Conservation (phyloP, 2,888 invertebrate genomes). For the Campoplex capitator region DNA sequence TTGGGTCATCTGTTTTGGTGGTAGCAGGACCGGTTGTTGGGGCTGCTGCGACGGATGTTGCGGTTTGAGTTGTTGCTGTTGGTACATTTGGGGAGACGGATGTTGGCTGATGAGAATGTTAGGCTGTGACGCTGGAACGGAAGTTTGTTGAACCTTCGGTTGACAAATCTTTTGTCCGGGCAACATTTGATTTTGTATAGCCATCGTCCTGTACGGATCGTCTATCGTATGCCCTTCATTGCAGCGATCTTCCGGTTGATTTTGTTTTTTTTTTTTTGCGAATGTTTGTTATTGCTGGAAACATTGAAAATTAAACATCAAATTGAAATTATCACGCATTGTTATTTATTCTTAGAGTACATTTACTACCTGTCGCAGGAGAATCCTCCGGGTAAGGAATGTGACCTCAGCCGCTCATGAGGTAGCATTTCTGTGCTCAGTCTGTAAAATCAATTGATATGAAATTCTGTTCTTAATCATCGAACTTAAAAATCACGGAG, state of each 20-base stretch:
- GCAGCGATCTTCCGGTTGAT: no score
- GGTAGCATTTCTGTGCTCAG: no score
- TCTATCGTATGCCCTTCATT: conserved; percentile 75
- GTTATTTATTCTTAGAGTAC: no score
- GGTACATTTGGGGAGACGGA: conserved; percentile 81
- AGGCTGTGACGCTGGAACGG: conserved; percentile 76
- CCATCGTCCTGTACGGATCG: conserved; percentile 76
- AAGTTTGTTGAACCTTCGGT: conserved; percentile 75
- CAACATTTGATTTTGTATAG: conserved; percentile 78
- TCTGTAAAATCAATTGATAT: no score
- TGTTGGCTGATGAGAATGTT: conserved; percentile 79
- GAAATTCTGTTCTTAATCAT: conserved; percentile 42
- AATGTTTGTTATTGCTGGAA: no score
- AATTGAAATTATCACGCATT: no score
- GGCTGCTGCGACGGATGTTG: conserved; percentile 84
- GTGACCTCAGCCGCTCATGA: no score
- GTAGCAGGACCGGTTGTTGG: conserved; percentile 71
- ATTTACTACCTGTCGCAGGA: no score
- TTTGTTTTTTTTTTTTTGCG: no score
- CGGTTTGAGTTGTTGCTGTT: conserved; percentile 85
- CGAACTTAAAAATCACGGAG: conserved; percentile 4
- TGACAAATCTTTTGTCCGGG: conserved; percentile 79
- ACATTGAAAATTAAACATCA: no score
- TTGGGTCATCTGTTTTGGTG: conserved; percentile 77
- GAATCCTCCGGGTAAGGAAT: no score